Evolutionary conservation across 2,888 invertebrate genomes (phyloP), one percentile per base, ranked within the genome.

Genomic region (Heliconius ethilla): DNA sequence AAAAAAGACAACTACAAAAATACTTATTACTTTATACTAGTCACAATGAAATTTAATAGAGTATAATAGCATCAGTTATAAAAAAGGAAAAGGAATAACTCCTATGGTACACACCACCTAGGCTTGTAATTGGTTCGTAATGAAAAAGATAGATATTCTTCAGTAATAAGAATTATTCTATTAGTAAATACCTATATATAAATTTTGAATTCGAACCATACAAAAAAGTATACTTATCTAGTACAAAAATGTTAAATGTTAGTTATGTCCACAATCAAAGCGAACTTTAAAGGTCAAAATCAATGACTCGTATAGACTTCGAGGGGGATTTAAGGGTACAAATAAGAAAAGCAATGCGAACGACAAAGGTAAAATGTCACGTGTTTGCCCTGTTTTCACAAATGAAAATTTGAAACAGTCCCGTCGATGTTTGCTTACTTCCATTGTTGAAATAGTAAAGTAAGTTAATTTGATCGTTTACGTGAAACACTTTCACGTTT

Each of bases 221-320:
- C 15, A 45, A 15, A 45, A 45, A 45, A 45, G 15, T 45, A 67
- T 11, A 37, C 0, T 2, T n/a, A 40, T 67, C 25, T 25, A 67
- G 2, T 33, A n/a, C 40, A 62, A 62, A 62, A 62, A 62, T 62
- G 13, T 25, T 25, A n/a, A 59, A 62, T 62, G 25, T 62, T 62
- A 62, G 25, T 40, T n/a, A 25, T 25, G 13, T 37, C 25, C 29
- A 93, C 93, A 29, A 92, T 87, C 93, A 92, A 82, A 83, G 83
- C 93, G 92, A 92, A 91, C 93, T 94, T 94, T 93, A 93, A 94
- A 94, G 92, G 93, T 90, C 91, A 91, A 79, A 87, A 84, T 88
- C 84, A 83, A 83, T 86, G 88, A 87, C 84, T 86, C 87, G 85
- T 88, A 84, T 80, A 81, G 77, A 65, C 70, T 40, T 63, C 13